Evolutionary conservation across 2,888 invertebrate genomes (phyloP), one percentile per base, ranked within the genome.

Genomic region (Polydrusus pterygomalis): DNA sequence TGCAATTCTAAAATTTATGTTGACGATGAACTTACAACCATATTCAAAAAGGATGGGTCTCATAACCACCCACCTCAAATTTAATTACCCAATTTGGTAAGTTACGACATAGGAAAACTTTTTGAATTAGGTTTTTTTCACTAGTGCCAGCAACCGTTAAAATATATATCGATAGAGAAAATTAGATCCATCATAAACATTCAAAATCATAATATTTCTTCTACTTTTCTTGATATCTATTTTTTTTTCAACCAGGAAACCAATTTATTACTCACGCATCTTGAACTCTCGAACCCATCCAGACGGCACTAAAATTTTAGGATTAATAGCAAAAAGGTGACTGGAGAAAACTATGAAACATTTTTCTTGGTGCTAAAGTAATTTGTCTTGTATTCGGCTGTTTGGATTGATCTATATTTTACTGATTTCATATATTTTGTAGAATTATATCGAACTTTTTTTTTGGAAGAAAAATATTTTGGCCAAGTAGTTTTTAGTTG

Each of bases 281-380:
- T 13, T 43, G 34, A 34, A 34, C 34, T 8, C 17, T 67, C 30
- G 13, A 67, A 67, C 67, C 47, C 38, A 51, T 25, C 56, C 17
- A 25, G 18, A 56, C 18, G 20, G 18, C 10, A 40, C 17, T 34
- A 25, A 18, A 51, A 17, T 43, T 56, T 56, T 40, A 80, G 82
- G 86, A 87, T 86, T 87, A 86, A 87, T 87, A 85, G 86, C 84
- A 84, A 85, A 86, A 86, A 86, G 86, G 87, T 86, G 86, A 60
- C 85, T 85, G 79, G 85, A 84, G 87, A 86, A 87, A 87, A 87
- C 87, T 87, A 87, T 87, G 87, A 87, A 87, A 86, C 86, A 87
- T 87, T 87, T 70, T 64, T 85, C 87, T 83, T 86, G 86, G 85
- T 83, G 85, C 85, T 82, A 83, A 81, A 81, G 84, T 86, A 86